phyloP scores from a whole-genome alignment of 2,888 invertebrate species.

The Azorinus chamasolen region DNA sequence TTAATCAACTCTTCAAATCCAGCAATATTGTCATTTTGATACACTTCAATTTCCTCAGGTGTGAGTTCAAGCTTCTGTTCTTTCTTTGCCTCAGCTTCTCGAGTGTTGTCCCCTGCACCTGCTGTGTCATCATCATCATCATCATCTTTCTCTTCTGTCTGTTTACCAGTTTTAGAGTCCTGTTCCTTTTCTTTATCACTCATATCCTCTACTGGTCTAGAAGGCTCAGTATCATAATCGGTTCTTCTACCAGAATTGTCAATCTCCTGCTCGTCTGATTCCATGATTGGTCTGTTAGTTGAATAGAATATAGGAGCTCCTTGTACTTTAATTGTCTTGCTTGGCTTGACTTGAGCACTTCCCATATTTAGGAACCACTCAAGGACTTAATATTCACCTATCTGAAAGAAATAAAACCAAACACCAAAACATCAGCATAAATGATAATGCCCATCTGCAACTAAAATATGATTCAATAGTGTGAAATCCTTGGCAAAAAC shows the following conservation, averaged over 20 bases:
- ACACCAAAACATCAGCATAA: too few relatives aligned
- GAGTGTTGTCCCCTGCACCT: too few relatives aligned
- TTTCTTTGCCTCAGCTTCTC: background rate
- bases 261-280: background rate
- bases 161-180: too few relatives aligned
- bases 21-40: background rate
- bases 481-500: too few relatives aligned
- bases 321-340: background rate
- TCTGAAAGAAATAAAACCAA: too few relatives aligned
- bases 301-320: background rate
- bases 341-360: background rate
- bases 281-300: constrained; percentile 3
- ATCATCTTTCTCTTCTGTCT: too few relatives aligned
- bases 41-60: constrained; percentile 10
- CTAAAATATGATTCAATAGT: too few relatives aligned
- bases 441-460: too few relatives aligned
- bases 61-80: background rate
- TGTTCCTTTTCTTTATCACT: too few relatives aligned
- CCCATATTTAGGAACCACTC: too few relatives aligned
- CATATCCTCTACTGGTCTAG: background rate
- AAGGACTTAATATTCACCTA: too few relatives aligned
- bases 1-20: too few relatives aligned
- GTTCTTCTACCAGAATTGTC: background rate
- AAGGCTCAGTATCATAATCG: constrained; percentile 4
- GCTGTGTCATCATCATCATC: background rate